phyloP scores from a whole-genome alignment of 2,113 vertebrate species.

The Tachuris rubrigastra region DNA sequence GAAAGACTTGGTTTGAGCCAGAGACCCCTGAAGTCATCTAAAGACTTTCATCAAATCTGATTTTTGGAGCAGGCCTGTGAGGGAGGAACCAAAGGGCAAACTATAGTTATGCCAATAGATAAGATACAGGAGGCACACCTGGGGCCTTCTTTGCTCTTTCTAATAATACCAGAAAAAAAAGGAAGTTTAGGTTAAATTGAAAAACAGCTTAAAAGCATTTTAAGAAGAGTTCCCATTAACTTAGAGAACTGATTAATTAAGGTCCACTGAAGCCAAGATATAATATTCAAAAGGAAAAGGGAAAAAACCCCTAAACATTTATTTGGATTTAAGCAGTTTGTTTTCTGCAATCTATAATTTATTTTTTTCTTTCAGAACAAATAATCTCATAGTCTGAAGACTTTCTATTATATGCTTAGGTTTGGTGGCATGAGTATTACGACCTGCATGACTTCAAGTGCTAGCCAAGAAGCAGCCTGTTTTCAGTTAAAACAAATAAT shows the following conservation, averaged over 20 bases:
- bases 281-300: not conserved
- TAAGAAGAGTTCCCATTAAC: not conserved
- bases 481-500: not conserved
- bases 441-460: not conserved
- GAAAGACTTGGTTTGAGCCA: not conserved
- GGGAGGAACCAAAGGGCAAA: not conserved
- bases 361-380: not conserved
- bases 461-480: not conserved
- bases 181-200: not conserved
- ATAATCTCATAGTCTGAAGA: not conserved
- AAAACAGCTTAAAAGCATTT: not conserved
- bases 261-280: not conserved
- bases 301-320: not conserved
- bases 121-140: not conserved
- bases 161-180: not conserved
- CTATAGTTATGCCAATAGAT: not conserved
- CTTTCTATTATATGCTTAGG: not conserved
- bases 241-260: not conserved
- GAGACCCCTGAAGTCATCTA: not conserved
- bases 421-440: not conserved
- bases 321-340: not conserved
- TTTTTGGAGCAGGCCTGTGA: not conserved
- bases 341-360: not conserved
- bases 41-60: not conserved
- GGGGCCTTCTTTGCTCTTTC: not conserved